Conservation (phyloP, 2,113 vertebrate species). For the Microtus pennsylvanicus region DNA sequence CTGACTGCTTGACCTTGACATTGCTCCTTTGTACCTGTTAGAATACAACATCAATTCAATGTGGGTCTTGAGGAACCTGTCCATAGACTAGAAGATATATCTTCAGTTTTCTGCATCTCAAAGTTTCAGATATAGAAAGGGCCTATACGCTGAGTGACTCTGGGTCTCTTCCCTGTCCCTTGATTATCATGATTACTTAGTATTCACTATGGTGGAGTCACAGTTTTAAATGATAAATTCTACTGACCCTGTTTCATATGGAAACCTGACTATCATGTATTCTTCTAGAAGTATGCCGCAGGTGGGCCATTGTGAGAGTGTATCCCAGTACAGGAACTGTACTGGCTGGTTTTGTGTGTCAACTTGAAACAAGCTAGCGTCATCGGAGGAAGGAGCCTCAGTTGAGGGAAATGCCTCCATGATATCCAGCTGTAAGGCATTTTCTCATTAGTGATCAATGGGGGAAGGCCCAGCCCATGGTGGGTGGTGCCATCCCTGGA, state of each 20-base stretch:
- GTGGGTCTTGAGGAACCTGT: background rate
- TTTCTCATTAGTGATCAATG: background rate
- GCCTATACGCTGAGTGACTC: background rate
- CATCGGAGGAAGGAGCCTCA: background rate
- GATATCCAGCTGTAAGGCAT: background rate
- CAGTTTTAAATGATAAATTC: background rate
- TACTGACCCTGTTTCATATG: background rate
- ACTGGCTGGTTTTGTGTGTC: background rate
- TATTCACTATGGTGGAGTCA: background rate
- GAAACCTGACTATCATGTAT: fast-evolving
- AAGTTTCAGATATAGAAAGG: background rate
- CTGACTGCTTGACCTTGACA: background rate
- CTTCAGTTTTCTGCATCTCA: background rate
- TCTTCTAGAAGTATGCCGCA: background rate
- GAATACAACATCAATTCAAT: background rate
- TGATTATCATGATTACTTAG: background rate
- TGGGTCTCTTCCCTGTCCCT: background rate
- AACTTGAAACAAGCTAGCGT: background rate
- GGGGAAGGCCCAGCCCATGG: background rate
- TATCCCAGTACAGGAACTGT: background rate
- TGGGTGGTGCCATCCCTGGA: too few relatives aligned
- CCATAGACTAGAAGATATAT: background rate
- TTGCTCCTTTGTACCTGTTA: background rate
- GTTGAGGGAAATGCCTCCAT: background rate
- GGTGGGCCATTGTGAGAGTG: background rate